These are phyloP conservation scores for Lepidostoma basale DNA, from an alignment of 1,140 invertebrate genomes.

Conservation along the genomic window DNA sequence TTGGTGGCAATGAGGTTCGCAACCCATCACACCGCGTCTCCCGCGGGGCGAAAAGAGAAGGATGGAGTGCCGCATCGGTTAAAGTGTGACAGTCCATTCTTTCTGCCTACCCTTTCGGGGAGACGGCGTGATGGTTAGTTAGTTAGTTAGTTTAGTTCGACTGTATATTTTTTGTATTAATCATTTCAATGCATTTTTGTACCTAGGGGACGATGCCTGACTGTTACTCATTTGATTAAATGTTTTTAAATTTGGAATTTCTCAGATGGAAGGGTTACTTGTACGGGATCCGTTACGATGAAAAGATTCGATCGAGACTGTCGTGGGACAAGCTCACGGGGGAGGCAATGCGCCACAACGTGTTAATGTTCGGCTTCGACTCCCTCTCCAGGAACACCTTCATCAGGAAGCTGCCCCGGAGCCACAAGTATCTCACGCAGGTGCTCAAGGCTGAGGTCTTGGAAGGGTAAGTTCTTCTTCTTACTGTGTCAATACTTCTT, in stretches of 20 bases:
- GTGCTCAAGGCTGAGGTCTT: conserved; percentile 72
- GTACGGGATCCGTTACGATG: conserved; percentile 30
- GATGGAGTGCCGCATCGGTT: too few relatives aligned
- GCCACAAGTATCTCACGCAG: conserved; percentile 76
- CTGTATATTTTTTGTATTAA: too few relatives aligned
- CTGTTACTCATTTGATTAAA: too few relatives aligned
- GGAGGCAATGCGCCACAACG: conserved; percentile 60
- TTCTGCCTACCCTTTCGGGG: background rate
- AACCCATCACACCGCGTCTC: too few relatives aligned
- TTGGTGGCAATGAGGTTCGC: too few relatives aligned
- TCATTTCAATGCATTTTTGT: too few relatives aligned
- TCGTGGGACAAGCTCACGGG: conserved; percentile 41
- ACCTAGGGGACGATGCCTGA: too few relatives aligned
- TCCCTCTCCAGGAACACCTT: conserved; percentile 88
- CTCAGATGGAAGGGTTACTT: conserved; percentile 37
- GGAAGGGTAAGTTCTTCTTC: conserved; percentile 64
- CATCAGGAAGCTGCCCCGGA: conserved; percentile 82
- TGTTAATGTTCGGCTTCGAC: conserved; percentile 91
- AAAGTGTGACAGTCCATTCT: too few relatives aligned
- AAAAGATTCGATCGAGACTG: conserved; percentile 19
- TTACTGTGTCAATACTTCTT: background rate
- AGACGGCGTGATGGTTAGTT: background rate
- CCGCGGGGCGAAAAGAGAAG: too few relatives aligned
- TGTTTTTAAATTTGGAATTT: too few relatives aligned
- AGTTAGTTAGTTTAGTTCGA: too few relatives aligned